Percentiles rank a stretch among this genome's conserved stretches.
Evolutionary conservation across 2,113 vertebrate genomes (phyloP).

Genomic region (Pseudorhombus dupliciocellatus): DNA sequence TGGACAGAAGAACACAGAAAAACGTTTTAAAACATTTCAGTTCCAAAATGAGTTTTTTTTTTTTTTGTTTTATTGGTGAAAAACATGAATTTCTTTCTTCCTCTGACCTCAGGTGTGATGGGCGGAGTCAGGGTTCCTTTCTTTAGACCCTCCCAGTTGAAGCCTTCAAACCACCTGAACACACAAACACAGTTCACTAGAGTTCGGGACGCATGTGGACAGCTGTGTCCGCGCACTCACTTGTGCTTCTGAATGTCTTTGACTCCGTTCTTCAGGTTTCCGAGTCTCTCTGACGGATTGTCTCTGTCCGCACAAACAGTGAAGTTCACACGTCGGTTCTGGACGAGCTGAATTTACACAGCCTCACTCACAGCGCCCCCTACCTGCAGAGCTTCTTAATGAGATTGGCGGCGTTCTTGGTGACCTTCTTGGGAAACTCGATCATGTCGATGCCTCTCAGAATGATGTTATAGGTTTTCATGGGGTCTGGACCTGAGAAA

Average conservation of each 20-base stretch:
- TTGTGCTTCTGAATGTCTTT: constrained; percentile 99
- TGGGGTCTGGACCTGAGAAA: constrained; percentile 97
- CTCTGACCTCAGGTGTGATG: constrained; percentile 88
- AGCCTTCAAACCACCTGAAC: constrained; percentile 96
- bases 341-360: not conserved
- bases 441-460: constrained; percentile 98
- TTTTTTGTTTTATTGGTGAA: no score
- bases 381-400: constrained; percentile 99
- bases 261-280: constrained; percentile 97
- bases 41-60: no score
- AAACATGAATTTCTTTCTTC: not conserved
- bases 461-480: constrained; percentile 98
- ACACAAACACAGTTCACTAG: not conserved
- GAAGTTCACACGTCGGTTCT: not conserved
- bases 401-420: constrained; percentile 95
- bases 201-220: not conserved
- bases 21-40: no score
- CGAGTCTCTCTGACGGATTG: constrained; percentile 94
- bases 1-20: constrained; percentile 46
- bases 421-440: constrained; percentile 99
- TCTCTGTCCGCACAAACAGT: constrained; percentile 80
- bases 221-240: constrained; percentile 78
- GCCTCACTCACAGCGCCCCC: not conserved
- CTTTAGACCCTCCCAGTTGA: constrained; percentile 97
- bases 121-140: constrained; percentile 96